Evolutionary conservation across 2,797 vertebrate species (phyloP).

Genomic region (Poliocrania exsul): DNA sequence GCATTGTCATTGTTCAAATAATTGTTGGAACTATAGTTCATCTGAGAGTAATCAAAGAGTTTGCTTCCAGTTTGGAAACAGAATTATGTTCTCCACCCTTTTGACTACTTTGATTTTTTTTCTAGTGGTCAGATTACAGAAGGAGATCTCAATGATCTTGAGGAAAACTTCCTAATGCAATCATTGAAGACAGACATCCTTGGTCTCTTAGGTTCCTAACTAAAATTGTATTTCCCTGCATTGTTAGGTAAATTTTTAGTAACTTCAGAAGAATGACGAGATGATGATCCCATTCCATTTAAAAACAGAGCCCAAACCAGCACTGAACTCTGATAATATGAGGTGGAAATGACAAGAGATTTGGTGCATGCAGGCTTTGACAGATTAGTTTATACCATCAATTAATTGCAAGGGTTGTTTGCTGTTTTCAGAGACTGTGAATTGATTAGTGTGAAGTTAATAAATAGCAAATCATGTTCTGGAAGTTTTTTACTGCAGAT

Average conservation of each 20-base stretch:
- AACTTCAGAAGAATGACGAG: neutral
- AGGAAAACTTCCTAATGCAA: neutral
- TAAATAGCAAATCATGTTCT: neutral
- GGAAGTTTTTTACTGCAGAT: neutral
- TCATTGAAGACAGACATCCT: neutral
- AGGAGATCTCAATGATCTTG: neutral
- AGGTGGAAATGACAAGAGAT: neutral
- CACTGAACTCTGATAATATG: neutral
- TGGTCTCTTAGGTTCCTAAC: neutral
- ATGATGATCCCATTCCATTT: neutral
- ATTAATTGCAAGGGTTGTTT: neutral
- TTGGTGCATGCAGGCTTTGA: neutral
- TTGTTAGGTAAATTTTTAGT: neutral
- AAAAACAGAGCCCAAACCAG: neutral
- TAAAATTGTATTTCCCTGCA: neutral
- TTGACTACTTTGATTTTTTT: neutral
- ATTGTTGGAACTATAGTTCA: neutral
- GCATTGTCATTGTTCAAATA: neutral
- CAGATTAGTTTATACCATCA: neutral
- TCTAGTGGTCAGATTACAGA: neutral
- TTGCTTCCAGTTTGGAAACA: neutral
- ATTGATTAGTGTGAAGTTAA: neutral
- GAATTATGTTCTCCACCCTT: neutral
- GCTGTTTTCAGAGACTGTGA: neutral
- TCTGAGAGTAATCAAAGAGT: neutral